phyloP scores from a whole-genome alignment of 2,888 invertebrate species.

The Tryphoninae sp. region DNA sequence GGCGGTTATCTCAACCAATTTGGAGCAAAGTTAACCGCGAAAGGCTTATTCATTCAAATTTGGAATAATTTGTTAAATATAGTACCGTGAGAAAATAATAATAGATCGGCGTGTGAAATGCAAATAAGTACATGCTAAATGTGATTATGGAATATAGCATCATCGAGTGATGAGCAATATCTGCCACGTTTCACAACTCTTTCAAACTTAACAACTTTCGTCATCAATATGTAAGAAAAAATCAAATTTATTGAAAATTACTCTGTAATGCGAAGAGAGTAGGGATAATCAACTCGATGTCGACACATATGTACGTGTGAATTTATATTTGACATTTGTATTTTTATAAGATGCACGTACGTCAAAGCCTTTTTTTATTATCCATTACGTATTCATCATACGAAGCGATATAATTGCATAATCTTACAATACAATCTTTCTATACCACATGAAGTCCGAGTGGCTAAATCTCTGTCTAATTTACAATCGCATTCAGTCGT shows the following conservation, averaged over 20 bases:
- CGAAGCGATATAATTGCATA: not conserved
- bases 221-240: conserved; percentile 25
- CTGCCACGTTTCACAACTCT: not conserved
- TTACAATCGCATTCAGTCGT: no score
- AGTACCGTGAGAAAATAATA: no score
- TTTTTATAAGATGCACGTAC: no score
- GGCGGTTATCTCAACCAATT: not conserved
- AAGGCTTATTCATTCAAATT: not conserved
- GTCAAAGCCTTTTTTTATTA: no score
- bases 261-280: not conserved
- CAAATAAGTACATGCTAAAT: not conserved
- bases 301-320: no score
- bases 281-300: not conserved
- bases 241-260: not conserved
- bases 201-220: not conserved
- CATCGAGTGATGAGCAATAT: not conserved
- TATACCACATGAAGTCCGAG: not conserved
- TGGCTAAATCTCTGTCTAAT: no score
- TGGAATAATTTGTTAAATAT: not conserved
- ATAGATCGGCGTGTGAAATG: not conserved
- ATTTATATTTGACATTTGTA: no score
- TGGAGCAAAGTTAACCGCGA: not conserved
- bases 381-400: not conserved
- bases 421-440: conserved; percentile 1
- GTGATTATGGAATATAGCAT: not conserved